Conservation (phyloP, 2,113 vertebrate genomes). For the Erinaceus europaeus region DNA sequence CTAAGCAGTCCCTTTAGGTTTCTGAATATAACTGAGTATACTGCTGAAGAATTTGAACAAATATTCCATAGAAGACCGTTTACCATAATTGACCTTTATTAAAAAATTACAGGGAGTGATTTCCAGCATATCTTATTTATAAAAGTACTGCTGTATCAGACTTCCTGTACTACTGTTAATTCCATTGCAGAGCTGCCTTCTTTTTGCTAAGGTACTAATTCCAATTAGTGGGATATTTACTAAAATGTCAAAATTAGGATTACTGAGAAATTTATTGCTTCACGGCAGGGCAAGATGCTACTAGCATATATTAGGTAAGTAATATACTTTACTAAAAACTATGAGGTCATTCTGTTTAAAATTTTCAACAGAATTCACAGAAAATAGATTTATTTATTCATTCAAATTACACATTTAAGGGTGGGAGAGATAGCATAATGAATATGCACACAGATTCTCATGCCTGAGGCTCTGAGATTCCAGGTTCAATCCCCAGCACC, state of each 20-base stretch:
- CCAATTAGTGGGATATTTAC: conserved; percentile 55
- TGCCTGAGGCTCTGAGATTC: too few relatives aligned
- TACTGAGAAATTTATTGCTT: conserved; percentile 67
- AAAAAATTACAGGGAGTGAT: conserved; percentile 79
- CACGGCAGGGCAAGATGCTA: conserved; percentile 61
- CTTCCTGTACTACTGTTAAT: conserved; percentile 72
- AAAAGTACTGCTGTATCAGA: conserved; percentile 83
- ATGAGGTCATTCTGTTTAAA: conserved; percentile 68
- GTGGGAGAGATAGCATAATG: too few relatives aligned
- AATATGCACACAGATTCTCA: too few relatives aligned
- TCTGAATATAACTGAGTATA: neutral
- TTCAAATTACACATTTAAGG: conserved; percentile 63
- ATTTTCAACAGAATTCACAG: conserved; percentile 63
- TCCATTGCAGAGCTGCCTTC: conserved; percentile 81
- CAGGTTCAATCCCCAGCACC: too few relatives aligned
- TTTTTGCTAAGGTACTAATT: conserved; percentile 58
- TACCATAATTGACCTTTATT: conserved; percentile 78
- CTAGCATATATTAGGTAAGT: conserved; percentile 60
- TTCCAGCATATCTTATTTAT: conserved; percentile 72
- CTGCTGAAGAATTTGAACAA: conserved; percentile 54
- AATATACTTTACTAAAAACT: conserved; percentile 68
- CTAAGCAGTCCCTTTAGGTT: too few relatives aligned
- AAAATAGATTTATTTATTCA: conserved; percentile 68
- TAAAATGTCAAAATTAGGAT: conserved; percentile 71
- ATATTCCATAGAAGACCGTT: conserved; percentile 63